phyloP scores from a whole-genome alignment of 2,113 vertebrate species.

The Naja naja region DNA sequence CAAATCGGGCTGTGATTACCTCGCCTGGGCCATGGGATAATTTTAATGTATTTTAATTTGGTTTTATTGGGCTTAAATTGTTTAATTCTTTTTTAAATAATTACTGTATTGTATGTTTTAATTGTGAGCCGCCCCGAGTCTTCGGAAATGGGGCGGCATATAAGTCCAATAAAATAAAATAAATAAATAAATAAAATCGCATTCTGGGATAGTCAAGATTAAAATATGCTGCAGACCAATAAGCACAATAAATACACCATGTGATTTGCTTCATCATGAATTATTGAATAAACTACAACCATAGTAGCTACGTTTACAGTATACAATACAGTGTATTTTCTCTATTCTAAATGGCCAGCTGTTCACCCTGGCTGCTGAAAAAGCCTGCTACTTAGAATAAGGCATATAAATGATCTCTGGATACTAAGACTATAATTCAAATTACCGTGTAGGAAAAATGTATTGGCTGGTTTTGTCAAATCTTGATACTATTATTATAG shows the following conservation, averaged over 20 bases:
- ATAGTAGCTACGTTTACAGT: neutral
- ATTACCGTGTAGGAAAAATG: neutral
- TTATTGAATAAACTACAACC: neutral
- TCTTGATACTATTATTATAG: neutral
- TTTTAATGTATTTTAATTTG: too few species aligned
- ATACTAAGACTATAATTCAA: neutral
- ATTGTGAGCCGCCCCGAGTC: too few species aligned
- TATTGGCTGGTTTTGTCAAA: neutral
- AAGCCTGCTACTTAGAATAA: neutral
- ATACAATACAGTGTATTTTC: neutral
- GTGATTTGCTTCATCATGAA: neutral
- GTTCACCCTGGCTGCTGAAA: neutral
- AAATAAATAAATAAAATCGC: too few species aligned
- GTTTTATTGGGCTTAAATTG: too few species aligned
- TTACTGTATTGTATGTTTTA: too few species aligned
- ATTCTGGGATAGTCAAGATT: neutral
- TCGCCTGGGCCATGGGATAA: too few species aligned
- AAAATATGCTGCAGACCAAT: neutral
- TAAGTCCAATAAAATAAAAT: too few species aligned
- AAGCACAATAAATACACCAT: neutral
- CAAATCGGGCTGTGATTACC: too few species aligned
- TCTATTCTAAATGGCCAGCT: neutral
- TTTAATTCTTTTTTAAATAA: too few species aligned
- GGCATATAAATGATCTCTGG: neutral
- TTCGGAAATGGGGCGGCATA: too few species aligned